Conservation (phyloP, 2,797 vertebrate genomes). For the Sphenodon punctatus region DNA sequence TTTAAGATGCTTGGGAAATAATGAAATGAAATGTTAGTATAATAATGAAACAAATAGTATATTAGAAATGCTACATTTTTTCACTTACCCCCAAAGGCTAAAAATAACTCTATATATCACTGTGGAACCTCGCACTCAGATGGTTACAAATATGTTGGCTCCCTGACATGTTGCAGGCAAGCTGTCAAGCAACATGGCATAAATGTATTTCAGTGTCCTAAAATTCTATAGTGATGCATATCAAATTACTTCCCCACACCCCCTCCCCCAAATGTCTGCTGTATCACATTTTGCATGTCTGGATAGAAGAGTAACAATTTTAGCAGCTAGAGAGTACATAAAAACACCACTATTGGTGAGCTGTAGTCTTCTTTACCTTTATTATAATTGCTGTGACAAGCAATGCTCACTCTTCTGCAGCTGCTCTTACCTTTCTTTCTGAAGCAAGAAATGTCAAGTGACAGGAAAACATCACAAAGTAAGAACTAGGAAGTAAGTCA, state of each 20-base stretch:
- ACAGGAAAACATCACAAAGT: neutral
- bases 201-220: neutral
- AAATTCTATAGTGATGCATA: neutral
- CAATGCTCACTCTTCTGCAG: no score
- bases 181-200: neutral
- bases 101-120: neutral
- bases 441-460: neutral
- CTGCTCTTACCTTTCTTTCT: neutral
- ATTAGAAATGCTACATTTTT: neutral
- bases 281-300: neutral
- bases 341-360: neutral
- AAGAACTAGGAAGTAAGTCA: neutral
- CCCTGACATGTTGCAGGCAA: neutral
- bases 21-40: no score
- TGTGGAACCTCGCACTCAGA: neutral
- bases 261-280: neutral
- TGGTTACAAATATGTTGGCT: neutral
- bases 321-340: neutral
- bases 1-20: no score
- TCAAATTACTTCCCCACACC: neutral
- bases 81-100: neutral
- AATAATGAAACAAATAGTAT: no score
- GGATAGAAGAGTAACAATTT: neutral
- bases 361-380: neutral
- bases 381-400: neutral